These are phyloP conservation scores for Eutolmus rufibarbis DNA, from an alignment of 2,888 invertebrate genomes.

Conservation along the genomic window DNA sequence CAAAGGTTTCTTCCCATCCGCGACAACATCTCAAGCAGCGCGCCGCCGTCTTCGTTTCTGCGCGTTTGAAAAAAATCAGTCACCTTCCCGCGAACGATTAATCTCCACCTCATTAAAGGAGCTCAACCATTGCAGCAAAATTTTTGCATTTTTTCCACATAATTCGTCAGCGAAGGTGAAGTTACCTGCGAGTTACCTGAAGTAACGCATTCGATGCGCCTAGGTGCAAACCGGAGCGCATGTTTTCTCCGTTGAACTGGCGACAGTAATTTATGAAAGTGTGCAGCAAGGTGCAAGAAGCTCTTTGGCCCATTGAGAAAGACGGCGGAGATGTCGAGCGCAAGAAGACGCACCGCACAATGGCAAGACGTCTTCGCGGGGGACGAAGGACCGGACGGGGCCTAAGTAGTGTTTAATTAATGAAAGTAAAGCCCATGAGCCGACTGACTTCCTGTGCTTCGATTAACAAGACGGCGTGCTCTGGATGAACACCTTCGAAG, in stretches of 20 bases:
- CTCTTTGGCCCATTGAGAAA: slow-evolving; percentile 3
- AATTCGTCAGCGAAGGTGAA: slow-evolving; percentile 35
- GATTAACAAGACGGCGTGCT: slow-evolving; percentile 38
- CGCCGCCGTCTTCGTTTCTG: not conserved
- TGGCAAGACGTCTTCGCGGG: not conserved
- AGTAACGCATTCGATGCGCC: slow-evolving; percentile 40
- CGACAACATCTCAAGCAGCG: not conserved
- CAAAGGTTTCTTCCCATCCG: not conserved
- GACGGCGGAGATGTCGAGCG: not conserved
- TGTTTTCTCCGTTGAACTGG: slow-evolving; percentile 4
- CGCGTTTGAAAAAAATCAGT: not conserved
- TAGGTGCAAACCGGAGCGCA: slow-evolving; percentile 10
- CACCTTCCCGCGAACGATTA: slow-evolving; percentile 35
- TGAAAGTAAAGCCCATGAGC: slow-evolving; percentile 48
- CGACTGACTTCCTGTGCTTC: slow-evolving; percentile 46
- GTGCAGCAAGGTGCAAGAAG: slow-evolving; percentile 34
- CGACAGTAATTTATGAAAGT: slow-evolving; percentile 42
- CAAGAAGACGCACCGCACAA: not conserved
- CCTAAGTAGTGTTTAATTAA: slow-evolving; percentile 50
- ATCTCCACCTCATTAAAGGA: slow-evolving; percentile 41
- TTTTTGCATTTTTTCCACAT: slow-evolving; percentile 42
- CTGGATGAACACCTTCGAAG: slow-evolving; percentile 19
- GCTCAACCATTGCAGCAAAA: slow-evolving; percentile 39
- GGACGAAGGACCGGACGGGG: not conserved
- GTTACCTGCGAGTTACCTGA: slow-evolving; percentile 10